A percentile compares a stretch with the other conserved stretches of the same genome.
phyloP scores from a whole-genome alignment of 2,113 vertebrate species.

The Arvicanthis niloticus region DNA sequence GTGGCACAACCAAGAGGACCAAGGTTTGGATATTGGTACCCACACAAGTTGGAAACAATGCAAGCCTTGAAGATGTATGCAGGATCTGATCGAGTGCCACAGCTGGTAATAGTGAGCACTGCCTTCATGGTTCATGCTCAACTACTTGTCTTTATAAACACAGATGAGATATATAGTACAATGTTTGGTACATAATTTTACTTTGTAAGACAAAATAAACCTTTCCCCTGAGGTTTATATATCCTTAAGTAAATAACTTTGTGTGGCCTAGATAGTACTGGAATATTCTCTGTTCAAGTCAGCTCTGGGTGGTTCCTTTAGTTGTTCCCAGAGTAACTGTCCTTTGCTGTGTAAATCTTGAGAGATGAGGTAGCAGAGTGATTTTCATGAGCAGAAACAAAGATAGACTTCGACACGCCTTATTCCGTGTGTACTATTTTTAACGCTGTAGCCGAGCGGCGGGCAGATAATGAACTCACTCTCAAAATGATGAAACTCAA shows the following conservation, averaged over 20 bases:
- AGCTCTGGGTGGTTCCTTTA: not conserved
- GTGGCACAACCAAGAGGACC: not conserved
- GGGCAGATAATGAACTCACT: constrained; percentile 63
- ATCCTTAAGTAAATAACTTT: constrained; percentile 10
- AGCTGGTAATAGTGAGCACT: not conserved
- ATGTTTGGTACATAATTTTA: not conserved
- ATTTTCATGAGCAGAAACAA: constrained; percentile 54
- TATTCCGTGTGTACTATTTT: constrained; percentile 66
- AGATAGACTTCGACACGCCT: constrained; percentile 54
- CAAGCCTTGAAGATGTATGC: too few relatives aligned
- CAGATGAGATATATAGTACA: not conserved
- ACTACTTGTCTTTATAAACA: not conserved
- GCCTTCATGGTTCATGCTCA: not conserved
- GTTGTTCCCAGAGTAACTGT: constrained; percentile 16
- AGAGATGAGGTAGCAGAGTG: not conserved
- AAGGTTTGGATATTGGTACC: not conserved
- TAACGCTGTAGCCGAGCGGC: constrained; percentile 39
- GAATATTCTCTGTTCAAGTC: not conserved
- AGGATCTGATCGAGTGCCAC: not conserved
- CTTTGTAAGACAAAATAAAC: constrained; percentile 33
- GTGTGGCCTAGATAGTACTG: not conserved
- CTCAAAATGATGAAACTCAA: constrained; percentile 58
- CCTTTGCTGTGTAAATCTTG: constrained; percentile 20
- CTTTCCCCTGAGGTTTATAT: not conserved
- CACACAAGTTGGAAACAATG: not conserved